A percentile compares a stretch with the other conserved stretches of the same genome.
These are phyloP conservation scores for Rissa tridactyla DNA, from an alignment of 2,113 vertebrate genomes.

Conservation along the genomic window DNA sequence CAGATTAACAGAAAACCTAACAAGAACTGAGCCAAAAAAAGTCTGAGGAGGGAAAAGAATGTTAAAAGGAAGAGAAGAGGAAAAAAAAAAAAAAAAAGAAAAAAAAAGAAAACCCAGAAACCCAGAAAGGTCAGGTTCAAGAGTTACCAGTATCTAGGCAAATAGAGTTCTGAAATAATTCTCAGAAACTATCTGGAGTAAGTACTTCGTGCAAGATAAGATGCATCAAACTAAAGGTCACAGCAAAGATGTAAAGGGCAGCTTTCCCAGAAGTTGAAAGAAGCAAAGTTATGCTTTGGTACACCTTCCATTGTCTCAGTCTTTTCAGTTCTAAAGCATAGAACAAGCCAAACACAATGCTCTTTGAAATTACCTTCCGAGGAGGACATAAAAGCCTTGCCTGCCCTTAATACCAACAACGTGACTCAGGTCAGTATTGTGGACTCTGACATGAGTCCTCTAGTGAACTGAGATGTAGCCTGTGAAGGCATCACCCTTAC, in stretches of 20 bases:
- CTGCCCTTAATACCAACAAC: neutral
- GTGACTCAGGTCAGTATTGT: neutral
- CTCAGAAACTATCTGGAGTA: neutral
- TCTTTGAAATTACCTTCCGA: constrained; percentile 12
- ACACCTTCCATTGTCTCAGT: neutral
- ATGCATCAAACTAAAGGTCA: constrained; percentile 19
- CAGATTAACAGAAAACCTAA: neutral
- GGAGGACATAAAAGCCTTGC: neutral
- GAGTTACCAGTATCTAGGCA: neutral
- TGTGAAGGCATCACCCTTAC: neutral
- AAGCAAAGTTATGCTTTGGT: neutral
- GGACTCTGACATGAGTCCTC: neutral
- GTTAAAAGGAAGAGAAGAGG: neutral
- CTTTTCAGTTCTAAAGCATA: neutral
- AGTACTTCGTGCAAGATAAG: neutral
- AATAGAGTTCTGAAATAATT: neutral
- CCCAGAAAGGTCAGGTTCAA: constrained; percentile 1
- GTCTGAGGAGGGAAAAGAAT: neutral
- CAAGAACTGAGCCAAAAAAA: neutral
- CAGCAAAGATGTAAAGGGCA: neutral
- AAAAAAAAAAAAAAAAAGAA: neutral
- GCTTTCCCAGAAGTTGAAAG: neutral
- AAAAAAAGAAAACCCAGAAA: neutral
- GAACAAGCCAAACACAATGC: neutral
- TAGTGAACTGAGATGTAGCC: neutral